These are phyloP conservation scores for Sebastes goodei DNA, from an alignment of 2,797 vertebrate genomes.

Conservation along the genomic window DNA sequence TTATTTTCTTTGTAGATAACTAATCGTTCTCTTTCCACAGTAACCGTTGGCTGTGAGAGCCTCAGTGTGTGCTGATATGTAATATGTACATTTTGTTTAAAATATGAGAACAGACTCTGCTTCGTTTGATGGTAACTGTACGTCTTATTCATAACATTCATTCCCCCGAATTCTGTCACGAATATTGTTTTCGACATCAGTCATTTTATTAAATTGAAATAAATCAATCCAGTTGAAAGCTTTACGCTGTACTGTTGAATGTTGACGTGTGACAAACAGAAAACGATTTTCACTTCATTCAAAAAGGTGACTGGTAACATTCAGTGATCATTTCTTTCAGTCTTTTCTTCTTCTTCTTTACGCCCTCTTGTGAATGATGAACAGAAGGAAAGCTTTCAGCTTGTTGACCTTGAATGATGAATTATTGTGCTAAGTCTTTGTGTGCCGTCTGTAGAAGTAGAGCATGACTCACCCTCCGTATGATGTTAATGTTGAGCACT, in stretches of 20 bases:
- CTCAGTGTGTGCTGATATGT: conserved; percentile 29
- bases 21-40: background rate
- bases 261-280: conserved; percentile 27
- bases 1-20: conserved; percentile 18
- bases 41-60: background rate
- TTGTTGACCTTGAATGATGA: conserved; percentile 33
- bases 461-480: conserved; percentile 8
- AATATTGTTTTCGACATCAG: background rate
- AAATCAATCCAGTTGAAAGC: conserved; percentile 6
- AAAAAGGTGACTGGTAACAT: background rate
- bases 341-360: background rate
- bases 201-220: conserved; percentile 26
- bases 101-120: background rate
- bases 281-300: conserved; percentile 22
- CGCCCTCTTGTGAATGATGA: background rate
- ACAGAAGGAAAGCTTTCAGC: conserved; percentile 4
- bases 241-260: conserved; percentile 33
- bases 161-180: background rate
- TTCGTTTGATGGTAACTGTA: background rate
- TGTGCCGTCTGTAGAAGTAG: background rate
- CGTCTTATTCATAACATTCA: conserved; percentile 1
- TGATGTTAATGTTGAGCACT: background rate
- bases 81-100: conserved; percentile 35
- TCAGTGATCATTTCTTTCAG: background rate
- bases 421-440: background rate